Evolutionary conservation across 2,888 invertebrate species (phyloP).

Genomic region (Heliconius erato): DNA sequence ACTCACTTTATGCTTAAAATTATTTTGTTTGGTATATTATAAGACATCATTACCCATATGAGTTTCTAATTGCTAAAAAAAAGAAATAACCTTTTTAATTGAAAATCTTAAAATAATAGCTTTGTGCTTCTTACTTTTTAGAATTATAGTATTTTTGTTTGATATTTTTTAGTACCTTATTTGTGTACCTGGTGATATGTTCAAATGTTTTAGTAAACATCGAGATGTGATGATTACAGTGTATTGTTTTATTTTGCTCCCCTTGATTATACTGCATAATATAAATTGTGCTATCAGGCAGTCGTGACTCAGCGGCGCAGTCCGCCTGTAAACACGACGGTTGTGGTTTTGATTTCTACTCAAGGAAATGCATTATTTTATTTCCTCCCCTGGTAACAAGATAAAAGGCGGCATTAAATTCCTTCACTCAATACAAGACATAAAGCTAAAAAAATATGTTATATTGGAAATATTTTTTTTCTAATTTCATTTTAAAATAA

Average conservation of each 20-base stretch:
- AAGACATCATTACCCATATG: too few relatives aligned
- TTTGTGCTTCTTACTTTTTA: background rate
- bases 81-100: background rate
- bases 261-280: too few relatives aligned
- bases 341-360: background rate
- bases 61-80: background rate
- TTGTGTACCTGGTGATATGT: conserved; percentile 47
- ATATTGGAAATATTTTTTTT: too few relatives aligned
- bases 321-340: background rate
- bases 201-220: conserved; percentile 37
- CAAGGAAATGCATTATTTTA: background rate
- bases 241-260: conserved; percentile 3
- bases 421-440: background rate
- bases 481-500: too few relatives aligned
- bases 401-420: background rate
- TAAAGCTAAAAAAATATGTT: too few relatives aligned
- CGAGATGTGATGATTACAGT: conserved; percentile 19
- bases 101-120: too few relatives aligned
- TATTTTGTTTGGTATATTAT: too few relatives aligned
- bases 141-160: background rate
- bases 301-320: too few relatives aligned
- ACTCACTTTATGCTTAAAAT: background rate
- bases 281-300: too few relatives aligned
- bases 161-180: conserved; percentile 9
- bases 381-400: background rate